Evolutionary conservation across 2,888 invertebrate genomes (phyloP), one percentile per base, ranked within the genome.

Genomic region (Pegoplata infirma): DNA sequence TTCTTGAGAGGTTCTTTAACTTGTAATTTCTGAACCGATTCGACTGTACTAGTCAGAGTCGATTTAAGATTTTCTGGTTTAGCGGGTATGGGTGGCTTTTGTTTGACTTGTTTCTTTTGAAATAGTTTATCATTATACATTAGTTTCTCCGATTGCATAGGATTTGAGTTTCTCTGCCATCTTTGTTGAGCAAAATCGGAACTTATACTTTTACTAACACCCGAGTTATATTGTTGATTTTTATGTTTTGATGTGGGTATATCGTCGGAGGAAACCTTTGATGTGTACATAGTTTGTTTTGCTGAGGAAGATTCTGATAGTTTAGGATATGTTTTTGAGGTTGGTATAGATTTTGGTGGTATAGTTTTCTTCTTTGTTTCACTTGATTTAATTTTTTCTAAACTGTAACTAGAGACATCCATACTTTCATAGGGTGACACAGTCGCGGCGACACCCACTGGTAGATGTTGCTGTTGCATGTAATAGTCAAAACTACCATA

Each of bases 401-500:
- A 76, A 47, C 86, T 88, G 74, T 88, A 89, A 73, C 86, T 85
- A 76, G 80, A 86, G 87, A 88, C 91, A 90, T 86, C 92, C 58
- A 89, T 89, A 66, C 91, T 86, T 88, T 88, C 87, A 74, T 86
- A 86, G 21, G 71, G 83, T 40, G 83, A 80, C 0, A 80, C 49
- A n/a, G 82, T 83, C 36, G 81, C 74, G 1, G 82, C 79, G 1
- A 82, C 79, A 4, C 82, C 55, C 8, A 81, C 74, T 59, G 71
- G 82, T 17, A 83, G 77, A 12, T 83, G 82, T 21, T 80, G 82
- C 44, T 85, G 84, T 4, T 88, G 87, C 89, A 92, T 91, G 73
- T 91, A 92, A 19, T 91, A 91, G 44, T 90, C 91, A 61, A 92
- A 91, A 81, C 91, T 91, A 5, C 89, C 90, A 44, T 91, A 91